Conservation (phyloP, 2,113 vertebrate genomes). For the Atractosteus spatula region DNA sequence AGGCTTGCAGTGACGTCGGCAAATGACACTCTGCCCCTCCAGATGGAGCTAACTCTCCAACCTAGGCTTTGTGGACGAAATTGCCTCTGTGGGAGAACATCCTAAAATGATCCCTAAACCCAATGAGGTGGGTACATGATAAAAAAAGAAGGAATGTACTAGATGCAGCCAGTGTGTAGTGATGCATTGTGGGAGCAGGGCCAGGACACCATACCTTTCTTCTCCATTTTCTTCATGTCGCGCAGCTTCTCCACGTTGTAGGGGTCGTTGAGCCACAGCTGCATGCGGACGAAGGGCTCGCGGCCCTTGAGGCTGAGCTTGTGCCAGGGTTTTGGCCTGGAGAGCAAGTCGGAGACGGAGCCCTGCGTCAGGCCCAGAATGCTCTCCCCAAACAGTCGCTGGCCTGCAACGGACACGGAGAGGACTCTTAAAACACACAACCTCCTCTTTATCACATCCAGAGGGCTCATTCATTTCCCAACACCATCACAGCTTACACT, state of each 20-base stretch:
- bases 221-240: slow-evolving; percentile 98
- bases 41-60: too few relatives aligned
- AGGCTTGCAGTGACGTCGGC: too few relatives aligned
- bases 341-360: slow-evolving; percentile 94
- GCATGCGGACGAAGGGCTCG: slow-evolving; percentile 97
- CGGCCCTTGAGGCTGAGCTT: slow-evolving; percentile 96
- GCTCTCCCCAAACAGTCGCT: slow-evolving; percentile 95
- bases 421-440: neutral
- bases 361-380: slow-evolving; percentile 96
- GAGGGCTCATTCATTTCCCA: too few relatives aligned
- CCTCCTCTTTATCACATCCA: neutral
- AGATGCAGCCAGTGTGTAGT: too few relatives aligned
- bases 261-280: slow-evolving; percentile 95
- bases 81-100: too few relatives aligned
- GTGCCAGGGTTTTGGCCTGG: slow-evolving; percentile 96
- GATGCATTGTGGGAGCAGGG: too few relatives aligned
- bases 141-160: too few relatives aligned
- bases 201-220: slow-evolving; percentile 79
- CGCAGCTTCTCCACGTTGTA: slow-evolving; percentile 92
- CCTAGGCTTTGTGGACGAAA: too few relatives aligned
- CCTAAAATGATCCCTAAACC: too few relatives aligned
- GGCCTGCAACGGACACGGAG: slow-evolving; percentile 65
- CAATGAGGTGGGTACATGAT: too few relatives aligned
- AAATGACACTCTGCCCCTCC: too few relatives aligned
- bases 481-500: neutral